Conservation (phyloP, 2,113 vertebrate species). For the Castor canadensis region DNA sequence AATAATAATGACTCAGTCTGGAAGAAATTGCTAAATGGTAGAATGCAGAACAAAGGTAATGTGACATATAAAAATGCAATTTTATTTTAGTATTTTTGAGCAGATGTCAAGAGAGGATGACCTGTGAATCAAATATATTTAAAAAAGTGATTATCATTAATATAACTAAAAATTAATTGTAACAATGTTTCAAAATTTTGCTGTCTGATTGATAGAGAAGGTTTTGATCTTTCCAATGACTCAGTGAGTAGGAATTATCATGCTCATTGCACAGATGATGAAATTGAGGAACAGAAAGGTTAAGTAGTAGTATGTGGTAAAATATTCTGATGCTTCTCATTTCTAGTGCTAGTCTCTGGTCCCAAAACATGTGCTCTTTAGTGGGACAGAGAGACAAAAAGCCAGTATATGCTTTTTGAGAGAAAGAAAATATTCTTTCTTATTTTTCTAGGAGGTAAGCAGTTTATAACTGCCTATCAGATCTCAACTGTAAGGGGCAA, state of each 20-base stretch:
- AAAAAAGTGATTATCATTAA: neutral
- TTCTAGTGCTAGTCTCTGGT: neutral
- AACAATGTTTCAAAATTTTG: neutral
- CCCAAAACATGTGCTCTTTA: neutral
- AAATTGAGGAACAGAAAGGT: neutral
- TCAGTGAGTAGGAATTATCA: neutral
- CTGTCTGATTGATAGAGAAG: neutral
- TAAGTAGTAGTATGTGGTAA: neutral
- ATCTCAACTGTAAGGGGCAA: neutral
- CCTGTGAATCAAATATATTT: neutral
- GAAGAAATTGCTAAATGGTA: neutral
- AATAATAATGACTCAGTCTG: neutral
- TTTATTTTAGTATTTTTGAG: constrained; percentile 4
- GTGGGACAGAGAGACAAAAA: neutral
- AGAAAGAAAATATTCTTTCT: neutral
- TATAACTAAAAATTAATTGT: neutral
- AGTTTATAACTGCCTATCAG: neutral
- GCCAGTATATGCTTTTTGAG: neutral
- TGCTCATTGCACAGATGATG: neutral
- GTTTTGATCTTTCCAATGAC: neutral
- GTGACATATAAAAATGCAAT: neutral
- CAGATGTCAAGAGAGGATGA: neutral
- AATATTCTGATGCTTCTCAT: neutral
- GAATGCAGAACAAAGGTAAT: neutral
- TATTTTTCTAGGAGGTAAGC: neutral